These are phyloP conservation scores for Hirtodrosophila trivittata DNA, from an alignment of 2,888 invertebrate genomes.

Conservation along the genomic window DNA sequence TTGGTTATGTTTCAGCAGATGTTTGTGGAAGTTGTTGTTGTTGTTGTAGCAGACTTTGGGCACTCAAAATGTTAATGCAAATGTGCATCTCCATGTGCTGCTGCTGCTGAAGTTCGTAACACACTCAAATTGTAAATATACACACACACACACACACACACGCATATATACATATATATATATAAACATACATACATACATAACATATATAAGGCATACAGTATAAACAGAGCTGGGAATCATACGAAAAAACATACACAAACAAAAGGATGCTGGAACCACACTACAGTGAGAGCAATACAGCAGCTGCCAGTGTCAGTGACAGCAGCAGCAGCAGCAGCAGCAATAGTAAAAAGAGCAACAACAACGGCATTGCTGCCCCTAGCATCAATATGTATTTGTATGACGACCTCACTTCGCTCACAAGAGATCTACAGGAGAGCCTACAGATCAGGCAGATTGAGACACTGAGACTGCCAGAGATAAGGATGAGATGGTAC, in stretches of 20 bases:
- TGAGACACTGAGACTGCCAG: too few species aligned
- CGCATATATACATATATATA: constrained; percentile 11
- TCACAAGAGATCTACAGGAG: too few species aligned
- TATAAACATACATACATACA: constrained; percentile 11
- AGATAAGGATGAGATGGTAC: too few species aligned
- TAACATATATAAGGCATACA: constrained; percentile 2
- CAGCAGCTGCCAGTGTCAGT: constrained; percentile 7
- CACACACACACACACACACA: not conserved
- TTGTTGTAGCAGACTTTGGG: constrained; percentile 1
- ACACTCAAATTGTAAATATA: constrained; percentile 7
- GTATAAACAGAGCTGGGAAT: not conserved
- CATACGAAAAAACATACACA: not conserved
- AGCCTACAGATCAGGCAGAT: too few species aligned
- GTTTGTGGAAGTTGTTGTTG: constrained; percentile 18
- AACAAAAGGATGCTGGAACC: constrained; percentile 59
- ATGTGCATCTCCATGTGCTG: constrained; percentile 21
- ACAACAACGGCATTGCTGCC: not conserved
- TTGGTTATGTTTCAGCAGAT: constrained; percentile 54
- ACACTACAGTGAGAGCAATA: constrained; percentile 44
- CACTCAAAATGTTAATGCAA: constrained; percentile 7
- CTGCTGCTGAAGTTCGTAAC: constrained; percentile 1
- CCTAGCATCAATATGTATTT: not conserved
- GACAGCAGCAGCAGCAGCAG: not conserved
- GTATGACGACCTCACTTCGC: too few species aligned
- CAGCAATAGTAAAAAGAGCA: constrained; percentile 1